Evolutionary conservation across 2,113 vertebrate species (phyloP).

Genomic region (Cynopterus brachyotis): DNA sequence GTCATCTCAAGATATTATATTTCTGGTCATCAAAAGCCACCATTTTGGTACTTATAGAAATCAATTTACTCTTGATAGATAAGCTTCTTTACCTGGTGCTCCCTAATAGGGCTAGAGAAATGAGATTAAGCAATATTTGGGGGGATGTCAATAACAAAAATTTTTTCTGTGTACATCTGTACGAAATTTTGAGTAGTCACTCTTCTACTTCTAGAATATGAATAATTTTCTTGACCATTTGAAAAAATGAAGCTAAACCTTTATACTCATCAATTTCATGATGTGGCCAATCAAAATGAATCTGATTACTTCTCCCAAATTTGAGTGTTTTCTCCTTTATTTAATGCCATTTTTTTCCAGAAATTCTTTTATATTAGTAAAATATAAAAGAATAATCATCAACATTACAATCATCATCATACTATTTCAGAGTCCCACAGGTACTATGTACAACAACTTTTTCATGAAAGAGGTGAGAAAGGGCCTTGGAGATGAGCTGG

Average conservation of each 20-base stretch:
- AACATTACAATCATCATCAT: not conserved
- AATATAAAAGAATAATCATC: not conserved
- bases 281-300: not conserved
- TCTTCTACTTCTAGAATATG: not conserved
- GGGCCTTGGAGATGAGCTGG: not conserved
- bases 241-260: not conserved
- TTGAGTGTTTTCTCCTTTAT: not conserved
- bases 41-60: not conserved
- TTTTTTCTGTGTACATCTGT: not conserved
- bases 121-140: not conserved
- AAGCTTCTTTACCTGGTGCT: not conserved
- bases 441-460: not conserved
- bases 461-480: not conserved
- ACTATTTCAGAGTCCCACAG: not conserved
- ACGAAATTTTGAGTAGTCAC: not conserved
- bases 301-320: not conserved
- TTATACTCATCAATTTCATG: not conserved
- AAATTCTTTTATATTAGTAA: not conserved
- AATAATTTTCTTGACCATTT: not conserved
- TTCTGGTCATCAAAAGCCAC: not conserved
- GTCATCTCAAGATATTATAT: not conserved
- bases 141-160: not conserved
- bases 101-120: not conserved
- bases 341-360: not conserved
- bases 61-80: not conserved